Evolutionary conservation across 2,888 invertebrate genomes (phyloP).

Genomic region (Cetonia aurata): DNA sequence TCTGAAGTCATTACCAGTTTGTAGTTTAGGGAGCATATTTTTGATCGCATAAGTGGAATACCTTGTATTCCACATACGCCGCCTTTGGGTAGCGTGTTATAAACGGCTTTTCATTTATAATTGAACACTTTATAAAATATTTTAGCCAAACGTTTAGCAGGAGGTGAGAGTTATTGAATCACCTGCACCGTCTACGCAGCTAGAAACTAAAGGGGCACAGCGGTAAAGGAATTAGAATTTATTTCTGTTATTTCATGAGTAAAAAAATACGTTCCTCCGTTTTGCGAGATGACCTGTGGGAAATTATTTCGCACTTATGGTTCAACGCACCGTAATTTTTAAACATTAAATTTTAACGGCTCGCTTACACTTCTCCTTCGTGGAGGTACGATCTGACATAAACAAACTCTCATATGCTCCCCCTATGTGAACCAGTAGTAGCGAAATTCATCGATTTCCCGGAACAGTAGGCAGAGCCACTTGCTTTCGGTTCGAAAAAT

Average conservation of each 20-base stretch:
- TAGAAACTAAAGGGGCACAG: neutral
- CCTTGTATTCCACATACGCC: too few relatives aligned
- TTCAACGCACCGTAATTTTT: conserved; percentile 28
- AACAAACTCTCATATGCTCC: neutral
- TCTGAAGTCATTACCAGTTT: too few relatives aligned
- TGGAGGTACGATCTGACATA: neutral
- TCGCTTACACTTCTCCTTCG: conserved; percentile 1
- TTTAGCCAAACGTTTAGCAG: too few relatives aligned
- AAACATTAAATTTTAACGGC: conserved; percentile 30
- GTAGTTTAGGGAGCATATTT: too few relatives aligned
- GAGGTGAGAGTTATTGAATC: too few relatives aligned
- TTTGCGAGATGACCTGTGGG: conserved; percentile 33
- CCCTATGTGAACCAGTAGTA: too few relatives aligned
- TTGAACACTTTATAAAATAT: too few relatives aligned
- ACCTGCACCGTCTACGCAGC: too few relatives aligned
- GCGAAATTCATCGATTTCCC: neutral
- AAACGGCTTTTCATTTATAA: too few relatives aligned
- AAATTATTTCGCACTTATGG: conserved; percentile 32
- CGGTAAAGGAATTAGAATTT: conserved; percentile 19
- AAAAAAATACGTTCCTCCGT: conserved; percentile 16
- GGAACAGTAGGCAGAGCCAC: neutral
- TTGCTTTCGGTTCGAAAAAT: neutral
- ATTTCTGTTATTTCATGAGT: conserved; percentile 31
- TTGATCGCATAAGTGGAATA: too few relatives aligned
- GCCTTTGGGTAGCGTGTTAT: too few relatives aligned